Evolutionary conservation across 1,140 invertebrate genomes (phyloP), one percentile per base, ranked within the genome.

Genomic region (Probaryconus sp.): DNA sequence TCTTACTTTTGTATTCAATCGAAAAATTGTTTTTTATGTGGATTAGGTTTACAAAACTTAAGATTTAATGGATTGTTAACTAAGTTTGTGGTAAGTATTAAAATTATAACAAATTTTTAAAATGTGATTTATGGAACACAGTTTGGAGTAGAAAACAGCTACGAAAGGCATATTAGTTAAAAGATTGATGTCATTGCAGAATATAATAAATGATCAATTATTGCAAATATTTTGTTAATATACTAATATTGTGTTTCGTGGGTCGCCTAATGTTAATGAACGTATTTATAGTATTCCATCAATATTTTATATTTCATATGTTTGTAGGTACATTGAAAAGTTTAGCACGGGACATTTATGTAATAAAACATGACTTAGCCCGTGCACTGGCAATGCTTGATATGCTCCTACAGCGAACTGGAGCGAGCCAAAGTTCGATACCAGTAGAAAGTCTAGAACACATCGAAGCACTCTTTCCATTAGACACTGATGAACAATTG

Each of bases 341-440:
- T 21, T 53, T 75, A 38, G 38, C 64, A 0, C 40, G 50, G 6
- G 71, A 75, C 28, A 69, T 75, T 28, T 37, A 37, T 26, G 33
- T 64, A 2, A 61, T 75, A 31, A 75, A 69, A 20, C 43, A 75
- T 11, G 71, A 74, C 16, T 7, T 74, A 26, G 43, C 71, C 0
- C 71, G 71, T 2, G 71, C 71, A 1, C 18, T 74, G 2, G 63
- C 48, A 2, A 74, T 74, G 71, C 63, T 74, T 7, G 71, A 74
- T 6, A 56, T 68, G 45, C 18, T 74, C 5, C 20, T 74, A n/a
- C 64, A 68, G 31, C 42, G 64, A 13, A 64, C 17, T 7, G 45
- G 56, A 5, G 28, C 26, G 2, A 13, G 37, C 9, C 48, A 48
- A 7, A 48, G 28, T 3, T 10, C 42, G 4, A 56, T 10, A 4